Conservation (phyloP, 2,888 invertebrate genomes). For the Arge pagana region DNA sequence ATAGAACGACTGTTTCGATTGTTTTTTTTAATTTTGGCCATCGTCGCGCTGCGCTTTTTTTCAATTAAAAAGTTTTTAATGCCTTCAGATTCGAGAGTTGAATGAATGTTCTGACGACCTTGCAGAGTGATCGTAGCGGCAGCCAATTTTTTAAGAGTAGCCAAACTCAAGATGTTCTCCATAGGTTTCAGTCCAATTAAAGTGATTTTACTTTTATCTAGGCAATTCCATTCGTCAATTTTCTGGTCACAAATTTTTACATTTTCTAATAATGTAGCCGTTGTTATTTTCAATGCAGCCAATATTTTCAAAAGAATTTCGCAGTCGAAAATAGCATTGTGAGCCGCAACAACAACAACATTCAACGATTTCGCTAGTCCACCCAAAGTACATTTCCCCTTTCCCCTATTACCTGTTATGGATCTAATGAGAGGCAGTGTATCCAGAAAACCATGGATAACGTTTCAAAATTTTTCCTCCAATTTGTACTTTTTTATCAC, state of each 20-base stretch:
- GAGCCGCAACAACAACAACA: conserved; percentile 19
- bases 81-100: conserved; percentile 1
- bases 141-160: conserved; percentile 17
- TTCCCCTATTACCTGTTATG: conserved; percentile 19
- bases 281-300: conserved; percentile 18
- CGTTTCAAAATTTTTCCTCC: conserved; percentile 15
- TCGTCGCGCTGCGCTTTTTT: neutral
- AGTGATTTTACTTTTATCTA: conserved; percentile 4
- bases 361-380: conserved; percentile 22
- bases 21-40: neutral
- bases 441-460: conserved; percentile 25
- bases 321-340: conserved; percentile 27
- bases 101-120: conserved; percentile 7
- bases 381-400: conserved; percentile 19
- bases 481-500: conserved; percentile 17
- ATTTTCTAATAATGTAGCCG: conserved; percentile 13
- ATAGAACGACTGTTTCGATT: neutral
- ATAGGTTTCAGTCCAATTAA: conserved; percentile 11
- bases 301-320: conserved; percentile 23
- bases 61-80: conserved; percentile 4
- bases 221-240: conserved; percentile 14
- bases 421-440: conserved; percentile 20
- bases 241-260: conserved; percentile 2
- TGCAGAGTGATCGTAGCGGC: conserved; percentile 7
- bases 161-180: conserved; percentile 7